Percentiles rank a stretch among this genome's conserved stretches.
Conservation (phyloP, 2,888 invertebrate species). For the Laspeyria flexula region DNA sequence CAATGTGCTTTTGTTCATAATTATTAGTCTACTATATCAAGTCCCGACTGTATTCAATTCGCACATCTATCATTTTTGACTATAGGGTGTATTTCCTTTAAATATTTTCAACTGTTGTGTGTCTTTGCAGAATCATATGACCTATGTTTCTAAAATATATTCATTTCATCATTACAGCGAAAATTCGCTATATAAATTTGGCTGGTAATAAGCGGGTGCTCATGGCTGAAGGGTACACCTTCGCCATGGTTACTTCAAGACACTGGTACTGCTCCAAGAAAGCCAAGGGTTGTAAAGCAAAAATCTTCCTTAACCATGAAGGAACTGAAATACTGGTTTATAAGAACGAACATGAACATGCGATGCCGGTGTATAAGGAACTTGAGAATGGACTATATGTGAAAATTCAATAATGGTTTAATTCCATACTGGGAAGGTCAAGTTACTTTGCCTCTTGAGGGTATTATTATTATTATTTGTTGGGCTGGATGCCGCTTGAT, state of each 20-base stretch:
- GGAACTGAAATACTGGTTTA: constrained; percentile 39
- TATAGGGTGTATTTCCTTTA: no score
- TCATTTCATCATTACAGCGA: constrained; percentile 32
- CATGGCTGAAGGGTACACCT: constrained; percentile 62
- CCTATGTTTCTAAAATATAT: no score
- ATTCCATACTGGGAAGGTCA: no score
- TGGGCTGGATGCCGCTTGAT: no score
- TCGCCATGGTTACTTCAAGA: constrained; percentile 48
- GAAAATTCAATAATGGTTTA: constrained; percentile 32
- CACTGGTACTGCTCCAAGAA: constrained; percentile 68
- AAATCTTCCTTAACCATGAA: constrained; percentile 48
- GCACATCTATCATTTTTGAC: no score
- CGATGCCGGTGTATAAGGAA: constrained; percentile 49
- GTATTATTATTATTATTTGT: no score
- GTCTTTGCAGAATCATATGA: no score
- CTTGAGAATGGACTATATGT: constrained; percentile 43
- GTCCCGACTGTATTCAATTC: no score
- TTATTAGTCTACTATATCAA: no score
- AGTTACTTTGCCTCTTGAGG: no score
- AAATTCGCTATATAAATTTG: constrained; percentile 52
- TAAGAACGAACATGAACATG: constrained; percentile 53
- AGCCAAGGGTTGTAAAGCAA: constrained; percentile 61
- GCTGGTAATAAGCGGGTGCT: constrained; percentile 49
- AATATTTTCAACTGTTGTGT: no score
- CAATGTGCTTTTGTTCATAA: no score